Conservation (phyloP, 1,140 invertebrate genomes). For the Tetramorium simillimum region DNA sequence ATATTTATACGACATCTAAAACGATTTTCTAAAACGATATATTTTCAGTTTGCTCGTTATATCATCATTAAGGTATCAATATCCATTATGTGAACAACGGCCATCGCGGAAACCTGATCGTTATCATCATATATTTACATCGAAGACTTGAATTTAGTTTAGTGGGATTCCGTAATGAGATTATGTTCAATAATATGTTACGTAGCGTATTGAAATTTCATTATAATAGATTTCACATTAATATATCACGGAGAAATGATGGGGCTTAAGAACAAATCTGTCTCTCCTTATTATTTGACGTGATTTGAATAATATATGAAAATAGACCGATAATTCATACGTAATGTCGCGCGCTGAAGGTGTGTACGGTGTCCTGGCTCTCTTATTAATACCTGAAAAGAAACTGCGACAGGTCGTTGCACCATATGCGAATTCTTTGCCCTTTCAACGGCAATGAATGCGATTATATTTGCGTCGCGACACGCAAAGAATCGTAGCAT, state of each 20-base stretch:
- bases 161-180: background rate
- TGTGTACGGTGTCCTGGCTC: background rate
- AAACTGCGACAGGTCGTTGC: conserved; percentile 5
- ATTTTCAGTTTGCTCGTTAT: background rate
- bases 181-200: conserved; percentile 15
- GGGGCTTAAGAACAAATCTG: background rate
- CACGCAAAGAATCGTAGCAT: conserved; percentile 32
- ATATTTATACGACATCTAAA: background rate
- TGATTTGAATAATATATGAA: conserved; percentile 20
- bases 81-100: conserved; percentile 19
- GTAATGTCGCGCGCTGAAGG: background rate
- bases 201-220: background rate
- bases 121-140: conserved; percentile 24
- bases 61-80: background rate
- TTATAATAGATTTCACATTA: conserved; percentile 2
- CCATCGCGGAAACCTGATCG: conserved; percentile 9
- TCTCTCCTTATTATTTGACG: background rate
- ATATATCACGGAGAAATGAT: background rate
- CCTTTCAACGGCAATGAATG: conserved; percentile 17
- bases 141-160: conserved; percentile 30
- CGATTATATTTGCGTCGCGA: conserved; percentile 23
- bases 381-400: background rate
- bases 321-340: conserved; percentile 1
- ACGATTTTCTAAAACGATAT: background rate
- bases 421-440: conserved; percentile 14